A percentile compares a stretch with the other conserved stretches of the same genome.
Conservation (phyloP, 2,797 vertebrate genomes). For the Sphenopsis melanotis region DNA sequence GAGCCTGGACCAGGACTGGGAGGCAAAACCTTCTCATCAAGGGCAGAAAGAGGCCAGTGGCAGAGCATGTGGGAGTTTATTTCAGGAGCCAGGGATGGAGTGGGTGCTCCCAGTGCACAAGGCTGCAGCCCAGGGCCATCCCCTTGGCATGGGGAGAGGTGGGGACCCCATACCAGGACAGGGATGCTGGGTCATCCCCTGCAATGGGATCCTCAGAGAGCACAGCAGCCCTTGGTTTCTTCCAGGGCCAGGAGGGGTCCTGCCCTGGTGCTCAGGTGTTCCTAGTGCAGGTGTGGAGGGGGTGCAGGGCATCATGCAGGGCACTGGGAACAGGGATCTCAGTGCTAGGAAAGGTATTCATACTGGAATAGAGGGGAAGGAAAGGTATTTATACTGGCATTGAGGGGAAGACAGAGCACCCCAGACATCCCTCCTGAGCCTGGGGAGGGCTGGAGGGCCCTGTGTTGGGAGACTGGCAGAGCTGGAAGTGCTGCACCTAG, state of each 20-base stretch:
- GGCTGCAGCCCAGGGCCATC: neutral
- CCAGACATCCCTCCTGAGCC: neutral
- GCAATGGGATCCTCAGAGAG: too few relatives aligned
- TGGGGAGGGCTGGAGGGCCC: neutral
- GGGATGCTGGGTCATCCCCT: too few relatives aligned
- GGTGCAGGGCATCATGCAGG: neutral
- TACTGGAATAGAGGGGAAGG: neutral
- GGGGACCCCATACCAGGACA: neutral
- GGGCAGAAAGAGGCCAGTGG: neutral
- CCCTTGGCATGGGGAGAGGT: neutral
- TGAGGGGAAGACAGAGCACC: neutral
- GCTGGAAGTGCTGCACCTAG: neutral
- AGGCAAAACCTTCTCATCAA: neutral
- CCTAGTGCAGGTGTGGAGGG: neutral
- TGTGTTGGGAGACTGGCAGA: neutral
- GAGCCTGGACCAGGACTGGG: neutral
- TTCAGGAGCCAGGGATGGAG: neutral
- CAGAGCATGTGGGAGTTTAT: neutral
- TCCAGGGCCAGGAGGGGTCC: fast-evolving
- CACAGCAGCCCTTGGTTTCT: too few relatives aligned
- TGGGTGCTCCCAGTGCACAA: neutral
- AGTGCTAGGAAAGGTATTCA: neutral
- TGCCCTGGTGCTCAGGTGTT: fast-evolving
- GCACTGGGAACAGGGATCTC: neutral
- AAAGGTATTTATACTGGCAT: neutral